phyloP scores from a whole-genome alignment of 2,888 invertebrate genomes.

The Acrobasis consociella region DNA sequence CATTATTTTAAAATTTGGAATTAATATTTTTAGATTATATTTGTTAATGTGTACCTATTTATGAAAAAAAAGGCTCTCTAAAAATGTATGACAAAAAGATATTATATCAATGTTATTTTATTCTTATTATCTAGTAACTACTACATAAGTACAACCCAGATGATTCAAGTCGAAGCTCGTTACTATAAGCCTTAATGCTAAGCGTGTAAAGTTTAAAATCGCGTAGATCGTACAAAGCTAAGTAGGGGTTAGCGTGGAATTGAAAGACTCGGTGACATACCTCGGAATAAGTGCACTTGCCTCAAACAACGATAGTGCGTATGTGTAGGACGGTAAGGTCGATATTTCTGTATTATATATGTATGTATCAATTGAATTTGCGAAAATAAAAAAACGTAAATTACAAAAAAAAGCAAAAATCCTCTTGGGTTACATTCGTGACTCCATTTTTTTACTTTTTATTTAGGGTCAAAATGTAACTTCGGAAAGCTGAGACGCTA shows the following conservation, averaged over 20 bases:
- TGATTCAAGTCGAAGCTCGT: conserved; percentile 11
- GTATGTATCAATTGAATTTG: background rate
- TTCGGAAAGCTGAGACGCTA: too few relatives aligned
- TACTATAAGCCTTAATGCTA: conserved; percentile 16
- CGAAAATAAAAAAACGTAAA: background rate
- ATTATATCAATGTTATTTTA: too few relatives aligned
- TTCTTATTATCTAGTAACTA: background rate
- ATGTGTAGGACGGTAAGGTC: conserved; percentile 35
- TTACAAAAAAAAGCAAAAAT: background rate
- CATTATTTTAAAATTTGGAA: too few relatives aligned
- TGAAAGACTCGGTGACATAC: conserved; percentile 35
- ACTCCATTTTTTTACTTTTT: too few relatives aligned
- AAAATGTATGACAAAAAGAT: too few relatives aligned
- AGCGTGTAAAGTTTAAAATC: conserved; percentile 20
- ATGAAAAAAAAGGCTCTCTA: too few relatives aligned
- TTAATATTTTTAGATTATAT: too few relatives aligned
- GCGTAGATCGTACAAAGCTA: conserved; percentile 31
- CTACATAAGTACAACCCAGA: conserved; percentile 4
- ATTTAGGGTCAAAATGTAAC: too few relatives aligned
- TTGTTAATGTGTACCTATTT: too few relatives aligned
- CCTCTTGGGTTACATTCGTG: background rate
- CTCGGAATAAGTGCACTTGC: conserved; percentile 50
- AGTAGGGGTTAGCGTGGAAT: conserved; percentile 31
- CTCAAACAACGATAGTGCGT: conserved; percentile 49
- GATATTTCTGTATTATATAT: conserved; percentile 31